Base-by-base conservation (phyloP, 2,797 vertebrate species). In the Morus bassanus region DNA sequence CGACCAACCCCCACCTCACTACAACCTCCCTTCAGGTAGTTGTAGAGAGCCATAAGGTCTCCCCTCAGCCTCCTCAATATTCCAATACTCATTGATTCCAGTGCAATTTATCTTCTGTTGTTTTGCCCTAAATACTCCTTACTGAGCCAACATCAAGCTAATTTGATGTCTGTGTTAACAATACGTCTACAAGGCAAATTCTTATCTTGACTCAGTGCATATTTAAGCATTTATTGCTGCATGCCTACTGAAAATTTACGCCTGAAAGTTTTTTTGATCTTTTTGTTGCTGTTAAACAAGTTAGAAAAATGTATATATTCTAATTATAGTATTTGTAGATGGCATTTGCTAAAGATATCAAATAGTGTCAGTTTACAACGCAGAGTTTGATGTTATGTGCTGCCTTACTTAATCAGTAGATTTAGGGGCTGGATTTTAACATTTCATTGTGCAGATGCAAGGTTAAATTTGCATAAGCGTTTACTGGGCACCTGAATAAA, bases 271-370 rank as follows among this genome's bases (percentile, higher is more conserved):
- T 96, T 96, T 96, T 94, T 83, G 61, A 91, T 96, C 88, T 67
- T 80, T 96, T 95, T 94, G 73, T 91, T 81, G 92, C 92, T 93
- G 87, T 94, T 96, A 91, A 97, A 96, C 46, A 85, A 80, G 80
- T 93, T 92, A 88, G 96, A 84, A 96, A 91, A 85, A 95, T 75
- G 88, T 91, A 76, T 76, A 92, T 89, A 76, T 76, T 97, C 96
- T 96, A 97, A 97, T 96, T 97, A 97, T 88, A 97, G 95, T 35
- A 94, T 77, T 91, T 78, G 94, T 95, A 97, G 96, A 97, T 97
- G 95, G 95, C 79, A 60, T 95, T 96, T 91, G 69, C 77, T 94
- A 95, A 97, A 97, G 87, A 69, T 85, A 95, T 28, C 94, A 54
- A 48, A n/a, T 21, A 76, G 69, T 57, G 83, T 73, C 96, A 96